Evolutionary conservation across 2,113 vertebrate genomes (phyloP).

Genomic region (Paracanthobrama guichenoti): DNA sequence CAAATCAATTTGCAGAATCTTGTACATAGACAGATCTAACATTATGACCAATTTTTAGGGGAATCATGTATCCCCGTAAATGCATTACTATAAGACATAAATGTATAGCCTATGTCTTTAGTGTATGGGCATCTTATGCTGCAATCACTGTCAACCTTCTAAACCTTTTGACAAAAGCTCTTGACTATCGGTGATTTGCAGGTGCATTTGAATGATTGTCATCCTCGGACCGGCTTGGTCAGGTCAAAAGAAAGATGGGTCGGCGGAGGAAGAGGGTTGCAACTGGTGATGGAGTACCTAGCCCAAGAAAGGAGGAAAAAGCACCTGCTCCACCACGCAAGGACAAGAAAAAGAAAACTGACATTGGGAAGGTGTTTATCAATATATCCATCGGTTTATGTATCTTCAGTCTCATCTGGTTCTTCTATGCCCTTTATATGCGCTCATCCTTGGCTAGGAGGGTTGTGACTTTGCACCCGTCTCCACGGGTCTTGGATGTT

Average conservation of each 20-base stretch:
- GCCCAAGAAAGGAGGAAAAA: slow-evolving; percentile 74
- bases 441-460: slow-evolving; percentile 75
- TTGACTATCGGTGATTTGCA: not conserved
- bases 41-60: not conserved
- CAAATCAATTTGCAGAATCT: not conserved
- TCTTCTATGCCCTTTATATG: slow-evolving; percentile 77
- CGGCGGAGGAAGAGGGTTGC: slow-evolving; percentile 76
- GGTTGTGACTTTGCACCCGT: slow-evolving; percentile 80
- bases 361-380: slow-evolving; percentile 79
- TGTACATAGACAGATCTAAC: not conserved
- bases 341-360: slow-evolving; percentile 79
- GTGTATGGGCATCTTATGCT: not conserved
- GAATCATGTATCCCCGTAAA: not conserved
- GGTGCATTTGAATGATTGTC: not conserved
- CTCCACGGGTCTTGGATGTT: slow-evolving; percentile 72
- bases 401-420: slow-evolving; percentile 78
- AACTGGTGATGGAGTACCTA: slow-evolving; percentile 64
- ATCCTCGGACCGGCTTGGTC: not conserved
- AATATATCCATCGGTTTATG: slow-evolving; percentile 81
- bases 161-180: not conserved
- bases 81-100: not conserved
- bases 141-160: not conserved
- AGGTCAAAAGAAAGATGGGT: slow-evolving; percentile 71
- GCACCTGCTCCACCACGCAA: slow-evolving; percentile 68
- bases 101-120: not conserved